Conservation (phyloP, 37 sponge, comb jelly and placozoan species). For the Chondrilla cf. caribensis region DNA sequence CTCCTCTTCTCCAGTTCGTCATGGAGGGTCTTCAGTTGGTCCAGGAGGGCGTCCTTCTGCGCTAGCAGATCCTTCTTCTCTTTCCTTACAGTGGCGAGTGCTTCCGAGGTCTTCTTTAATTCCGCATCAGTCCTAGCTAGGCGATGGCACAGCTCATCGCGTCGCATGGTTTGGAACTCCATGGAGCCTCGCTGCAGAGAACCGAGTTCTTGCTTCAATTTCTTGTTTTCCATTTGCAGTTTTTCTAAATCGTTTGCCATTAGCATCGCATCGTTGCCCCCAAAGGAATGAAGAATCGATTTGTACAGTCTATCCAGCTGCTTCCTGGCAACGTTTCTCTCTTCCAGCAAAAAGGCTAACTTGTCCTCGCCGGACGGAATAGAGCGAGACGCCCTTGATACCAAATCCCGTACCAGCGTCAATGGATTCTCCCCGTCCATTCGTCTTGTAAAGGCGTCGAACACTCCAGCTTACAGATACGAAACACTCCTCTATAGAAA, state of each 20-base stretch:
- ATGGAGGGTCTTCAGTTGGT: conserved; percentile 3
- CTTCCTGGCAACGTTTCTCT: neutral
- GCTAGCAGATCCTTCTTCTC: conserved; percentile 6
- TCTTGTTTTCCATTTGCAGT: neutral
- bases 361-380: neutral
- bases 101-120: neutral
- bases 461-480: neutral
- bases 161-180: neutral
- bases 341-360: neutral
- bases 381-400: neutral
- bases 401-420: conserved; percentile 1
- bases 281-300: conserved; percentile 7
- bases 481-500: conserved; percentile 18
- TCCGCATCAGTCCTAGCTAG: conserved; percentile 5
- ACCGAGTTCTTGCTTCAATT: neutral
- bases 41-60: conserved; percentile 14
- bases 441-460: neutral
- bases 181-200: neutral
- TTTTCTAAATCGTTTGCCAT: conserved; percentile 12
- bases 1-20: neutral
- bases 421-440: conserved; percentile 23
- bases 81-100: neutral
- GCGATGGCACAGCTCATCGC: conserved; percentile 9
- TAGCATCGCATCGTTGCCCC: conserved; percentile 24
- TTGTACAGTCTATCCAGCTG: conserved; percentile 13